A percentile compares a stretch with the other conserved stretches of the same genome.
Conservation (phyloP, 2,113 vertebrate genomes). For the Dasyurus viverrinus region DNA sequence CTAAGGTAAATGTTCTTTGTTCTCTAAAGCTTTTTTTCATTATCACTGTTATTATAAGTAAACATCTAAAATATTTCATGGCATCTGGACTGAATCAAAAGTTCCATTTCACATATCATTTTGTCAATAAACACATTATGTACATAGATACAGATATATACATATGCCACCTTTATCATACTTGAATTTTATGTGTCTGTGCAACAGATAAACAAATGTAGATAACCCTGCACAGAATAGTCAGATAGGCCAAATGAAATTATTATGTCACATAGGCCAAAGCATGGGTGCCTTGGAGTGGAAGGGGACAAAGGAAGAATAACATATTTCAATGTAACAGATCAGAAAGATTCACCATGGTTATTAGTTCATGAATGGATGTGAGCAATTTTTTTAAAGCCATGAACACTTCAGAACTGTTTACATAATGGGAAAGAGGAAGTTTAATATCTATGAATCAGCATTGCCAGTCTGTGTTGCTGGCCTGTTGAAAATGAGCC, state of each 20-base stretch:
- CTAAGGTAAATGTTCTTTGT: constrained; percentile 83
- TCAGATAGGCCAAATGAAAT: neutral
- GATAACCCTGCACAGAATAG: neutral
- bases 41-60: neutral
- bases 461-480: too few relatives aligned
- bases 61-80: neutral
- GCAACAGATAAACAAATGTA: neutral
- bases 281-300: neutral
- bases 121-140: neutral
- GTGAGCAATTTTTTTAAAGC: neutral
- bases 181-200: neutral
- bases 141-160: neutral
- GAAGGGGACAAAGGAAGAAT: neutral
- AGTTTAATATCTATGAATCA: neutral
- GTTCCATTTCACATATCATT: neutral
- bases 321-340: neutral
- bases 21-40: neutral
- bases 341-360: neutral
- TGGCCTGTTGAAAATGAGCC: neutral
- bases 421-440: neutral
- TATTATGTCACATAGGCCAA: neutral
- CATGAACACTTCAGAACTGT: neutral
- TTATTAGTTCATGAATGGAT: neutral
- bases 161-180: neutral
- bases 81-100: neutral